A percentile compares a stretch with the other conserved stretches of the same genome.
These are phyloP conservation scores for Phaetusa simplex DNA, from an alignment of 2,113 vertebrate genomes.

Conservation along the genomic window DNA sequence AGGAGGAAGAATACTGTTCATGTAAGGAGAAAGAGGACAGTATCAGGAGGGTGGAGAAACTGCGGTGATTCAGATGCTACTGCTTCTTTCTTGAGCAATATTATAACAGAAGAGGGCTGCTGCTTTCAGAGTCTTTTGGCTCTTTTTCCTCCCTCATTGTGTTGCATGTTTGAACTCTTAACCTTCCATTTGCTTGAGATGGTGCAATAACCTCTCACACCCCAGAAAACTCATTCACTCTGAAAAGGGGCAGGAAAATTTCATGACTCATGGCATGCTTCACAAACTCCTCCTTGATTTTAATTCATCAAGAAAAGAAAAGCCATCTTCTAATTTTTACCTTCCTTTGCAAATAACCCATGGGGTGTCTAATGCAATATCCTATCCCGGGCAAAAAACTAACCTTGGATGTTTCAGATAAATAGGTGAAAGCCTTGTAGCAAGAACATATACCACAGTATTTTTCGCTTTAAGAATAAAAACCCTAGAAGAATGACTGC, in stretches of 20 bases:
- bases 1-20: background rate
- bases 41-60: background rate
- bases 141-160: background rate
- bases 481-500: background rate
- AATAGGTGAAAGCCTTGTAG: background rate
- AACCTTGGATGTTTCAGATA: background rate
- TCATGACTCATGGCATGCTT: background rate
- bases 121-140: background rate
- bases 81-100: background rate
- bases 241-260: background rate
- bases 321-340: background rate
- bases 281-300: background rate
- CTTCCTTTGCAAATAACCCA: background rate
- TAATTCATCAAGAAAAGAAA: background rate
- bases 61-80: background rate
- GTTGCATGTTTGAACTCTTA: background rate
- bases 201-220: background rate
- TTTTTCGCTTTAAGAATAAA: background rate
- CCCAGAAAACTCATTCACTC: background rate
- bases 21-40: background rate
- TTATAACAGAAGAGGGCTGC: background rate
- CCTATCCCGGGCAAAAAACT: background rate
- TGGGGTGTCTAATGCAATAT: background rate
- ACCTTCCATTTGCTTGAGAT: background rate
- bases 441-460: fast-evolving